Evolutionary conservation across 1,140 invertebrate genomes (phyloP), one percentile per base, ranked within the genome.

Genomic region (Leptoteleia sp.): DNA sequence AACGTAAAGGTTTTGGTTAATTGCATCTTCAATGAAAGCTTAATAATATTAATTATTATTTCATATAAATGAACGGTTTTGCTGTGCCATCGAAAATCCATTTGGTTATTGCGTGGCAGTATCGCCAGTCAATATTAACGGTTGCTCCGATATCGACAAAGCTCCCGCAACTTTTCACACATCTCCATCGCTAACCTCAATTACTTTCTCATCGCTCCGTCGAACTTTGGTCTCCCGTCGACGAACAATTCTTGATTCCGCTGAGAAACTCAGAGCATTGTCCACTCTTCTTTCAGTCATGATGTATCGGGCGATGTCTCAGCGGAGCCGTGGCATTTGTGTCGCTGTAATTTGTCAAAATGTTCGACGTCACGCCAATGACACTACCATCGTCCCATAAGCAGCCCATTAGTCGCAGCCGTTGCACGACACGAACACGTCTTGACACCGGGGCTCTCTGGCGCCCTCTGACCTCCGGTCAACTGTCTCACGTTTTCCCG

Each of bases 311-410:
- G 22, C 17, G 38, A 43, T 37, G 37, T 52, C 54, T 31, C 62
- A 4, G 11, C 16, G 29, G 38, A 40, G 6, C 4, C 6, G 8
- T 11, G 12, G 29, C 48, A 42, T 64, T 38, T 17, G 73, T 37
- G 64, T 62, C 22, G 55, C 40, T n/a, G 54, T 37, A 76, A 76
- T 76, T 76, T 76, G 64, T 68, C 73, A 76, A 62, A 76, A 70
- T 57, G 73, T 76, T 76, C 73, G 73, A 76, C 50, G 64, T 76
- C 73, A 47, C 25, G 73, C 73, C 64, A 76, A 64, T 76, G 73
- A 68, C 64, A 76, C 64, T 13, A 45, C 33, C 57, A 76, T 70
- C 73, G 52, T 68, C 48, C 72, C 48, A 62, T 68, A 68, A 76
- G 64, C 64, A 50, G 42, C 31, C 73, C 64, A 70, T 76, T 76